Base-by-base conservation (phyloP, 1,140 invertebrate species). In the Drosophila persimilis region DNA sequence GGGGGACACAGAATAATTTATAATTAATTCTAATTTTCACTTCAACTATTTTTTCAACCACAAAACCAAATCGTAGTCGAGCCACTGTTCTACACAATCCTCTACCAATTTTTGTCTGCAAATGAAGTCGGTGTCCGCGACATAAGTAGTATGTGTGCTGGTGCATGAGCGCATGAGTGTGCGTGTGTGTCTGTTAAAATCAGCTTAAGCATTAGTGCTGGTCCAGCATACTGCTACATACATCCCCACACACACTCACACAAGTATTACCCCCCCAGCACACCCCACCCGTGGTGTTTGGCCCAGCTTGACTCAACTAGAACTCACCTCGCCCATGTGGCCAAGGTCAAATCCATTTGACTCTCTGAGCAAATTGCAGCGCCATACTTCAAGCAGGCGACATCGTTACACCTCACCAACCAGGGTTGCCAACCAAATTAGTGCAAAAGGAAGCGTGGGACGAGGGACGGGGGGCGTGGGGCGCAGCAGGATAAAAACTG, bases 301-400 rank as follows among this genome's bases (percentile, higher is more conserved):
- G 11, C 62, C 15, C 48, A 43, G 24, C 26, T 29, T 24, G 46
- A 29, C 17, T 13, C 31, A 26, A 8, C 17, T 69, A 17, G 15
- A 58, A 44, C 51, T 54, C 58, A 47, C 43, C 58, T 51, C 50
- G 35, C 35, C 67, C 76, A 74, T 77, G 65, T 73, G 63, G 81
- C 81, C 81, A 85, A 86, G 81, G 81, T 85, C 81, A 85, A 86
- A 85, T 71, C 73, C 77, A 85, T 86, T 85, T 85, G 81, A 85
- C 81, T 85, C 80, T 80, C 81, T 80, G 72, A 85, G 81, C 81
- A 86, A 85, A 77, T 86, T 86, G 77, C 81, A 67, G 65, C 61
- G 61, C 73, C 77, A 70, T 65, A 80, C 73, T 80, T 72, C 67
- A 85, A 61, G 69, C 35, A 29, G 64, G 63, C 80, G 63, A 74